Evolutionary conservation across 2,888 invertebrate species (phyloP).

Genomic region (Octodonta nipae): DNA sequence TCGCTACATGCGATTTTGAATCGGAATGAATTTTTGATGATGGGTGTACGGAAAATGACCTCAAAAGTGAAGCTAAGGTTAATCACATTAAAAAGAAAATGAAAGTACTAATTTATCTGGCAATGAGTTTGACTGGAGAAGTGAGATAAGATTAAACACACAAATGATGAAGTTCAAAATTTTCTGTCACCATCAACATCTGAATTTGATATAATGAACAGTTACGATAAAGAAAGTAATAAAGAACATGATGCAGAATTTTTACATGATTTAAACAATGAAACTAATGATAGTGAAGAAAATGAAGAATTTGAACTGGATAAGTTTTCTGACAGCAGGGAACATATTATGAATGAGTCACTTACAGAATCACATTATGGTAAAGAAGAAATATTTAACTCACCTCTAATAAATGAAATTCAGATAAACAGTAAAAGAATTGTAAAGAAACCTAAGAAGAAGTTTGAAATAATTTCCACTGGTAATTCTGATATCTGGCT

Average conservation of each 20-base stretch:
- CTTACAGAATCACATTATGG: conserved; percentile 11
- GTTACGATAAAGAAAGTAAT: too few species aligned
- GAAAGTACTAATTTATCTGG: neutral
- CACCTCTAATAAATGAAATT: too few species aligned
- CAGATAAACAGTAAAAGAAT: neutral
- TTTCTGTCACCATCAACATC: too few species aligned
- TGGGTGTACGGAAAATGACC: too few species aligned
- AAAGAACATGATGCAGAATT: neutral
- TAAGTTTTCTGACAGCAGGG: conserved; percentile 7
- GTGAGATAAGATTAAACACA: too few species aligned
- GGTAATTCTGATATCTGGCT: neutral
- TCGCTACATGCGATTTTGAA: neutral
- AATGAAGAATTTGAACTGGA: conserved; percentile 7
- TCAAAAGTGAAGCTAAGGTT: too few species aligned
- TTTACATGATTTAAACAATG: neutral
- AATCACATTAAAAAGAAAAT: too few species aligned
- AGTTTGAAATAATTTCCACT: neutral
- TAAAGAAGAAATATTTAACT: too few species aligned
- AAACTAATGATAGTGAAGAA: neutral
- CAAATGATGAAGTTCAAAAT: too few species aligned
- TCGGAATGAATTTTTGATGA: neutral
- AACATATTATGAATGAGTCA: conserved; percentile 10
- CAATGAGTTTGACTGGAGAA: too few species aligned
- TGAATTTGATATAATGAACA: too few species aligned
- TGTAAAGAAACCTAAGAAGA: neutral